phyloP scores from a whole-genome alignment of 2,113 vertebrate genomes.

The Chiloscyllium plagiosum region DNA sequence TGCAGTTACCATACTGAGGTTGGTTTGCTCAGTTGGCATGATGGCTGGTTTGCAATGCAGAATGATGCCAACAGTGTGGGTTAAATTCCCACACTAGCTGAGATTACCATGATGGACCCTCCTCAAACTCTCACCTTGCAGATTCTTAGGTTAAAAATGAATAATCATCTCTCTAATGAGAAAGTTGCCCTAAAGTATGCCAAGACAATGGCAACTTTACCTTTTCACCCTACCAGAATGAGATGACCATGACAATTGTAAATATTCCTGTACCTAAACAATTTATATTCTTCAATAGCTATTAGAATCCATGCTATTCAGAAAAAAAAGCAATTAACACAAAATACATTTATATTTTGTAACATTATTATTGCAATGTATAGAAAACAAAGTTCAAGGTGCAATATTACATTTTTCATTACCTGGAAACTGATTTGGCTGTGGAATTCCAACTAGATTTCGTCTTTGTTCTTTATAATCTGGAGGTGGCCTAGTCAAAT shows the following conservation, averaged over 20 bases:
- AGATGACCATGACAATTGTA: neutral
- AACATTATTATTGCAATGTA: neutral
- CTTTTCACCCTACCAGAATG: neutral
- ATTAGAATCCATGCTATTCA: neutral
- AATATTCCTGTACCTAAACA: neutral
- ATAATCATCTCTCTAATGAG: too few relatives aligned
- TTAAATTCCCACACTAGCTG: too few relatives aligned
- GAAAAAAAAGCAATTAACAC: neutral
- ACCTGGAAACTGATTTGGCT: conserved; percentile 72
- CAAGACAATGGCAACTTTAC: too few relatives aligned
- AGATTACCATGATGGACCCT: too few relatives aligned
- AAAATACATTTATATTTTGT: neutral
- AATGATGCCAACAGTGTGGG: too few relatives aligned
- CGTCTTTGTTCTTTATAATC: conserved; percentile 88
- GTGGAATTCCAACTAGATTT: conserved; percentile 64
- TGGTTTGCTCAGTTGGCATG: too few relatives aligned
- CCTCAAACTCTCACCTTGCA: too few relatives aligned
- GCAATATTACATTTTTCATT: conserved; percentile 31
- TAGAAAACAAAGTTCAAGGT: neutral
- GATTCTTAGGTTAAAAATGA: too few relatives aligned
- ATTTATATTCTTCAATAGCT: neutral
- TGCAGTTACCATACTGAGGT: neutral
- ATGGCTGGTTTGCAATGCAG: too few relatives aligned
- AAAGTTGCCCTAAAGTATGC: too few relatives aligned
- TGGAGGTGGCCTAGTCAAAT: conserved; percentile 84